Evolutionary conservation across 2,797 vertebrate genomes (phyloP), one percentile per base, ranked within the genome.

Genomic region (Siniperca undulata): DNA sequence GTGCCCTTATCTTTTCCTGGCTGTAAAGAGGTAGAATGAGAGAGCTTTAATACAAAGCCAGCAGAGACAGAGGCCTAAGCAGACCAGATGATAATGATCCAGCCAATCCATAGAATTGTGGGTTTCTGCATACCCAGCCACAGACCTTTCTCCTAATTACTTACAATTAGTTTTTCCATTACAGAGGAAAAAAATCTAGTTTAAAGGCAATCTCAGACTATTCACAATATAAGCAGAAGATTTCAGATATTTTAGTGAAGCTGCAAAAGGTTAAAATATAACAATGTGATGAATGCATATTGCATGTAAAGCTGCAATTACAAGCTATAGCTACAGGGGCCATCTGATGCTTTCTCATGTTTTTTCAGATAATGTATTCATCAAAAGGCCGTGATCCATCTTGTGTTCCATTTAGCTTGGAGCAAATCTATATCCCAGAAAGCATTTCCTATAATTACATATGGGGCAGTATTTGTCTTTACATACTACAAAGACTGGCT

Each of bases 381-480:
- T 82, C 75, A 88, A 69, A 89, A 88, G 70, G 62, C 83, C 74
- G 68, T 42, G 38, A 93, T 94, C 85, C 84, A 89, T 93, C 89
- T 84, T 87, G 58, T 73, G 73, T 83, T 86, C 76, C 75, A 81
- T 92, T 90, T 90, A 76, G 89, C 91, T 89, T 59, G 62, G 61
- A 92, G 92, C 87, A 56, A 91, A 93, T 92, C 86, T 78, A 87
- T 89, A 85, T 93, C 89, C 88, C 90, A 84, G 90, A 78, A 90
- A 86, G 87, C 81, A 82, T 88, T 88, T 78, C 74, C 79, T 74
- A 81, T 94, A 93, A 93, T 94, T 93, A 94, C 82, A 91, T 74
- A 79, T 65, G 72, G 75, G 42, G 70, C 50, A 53, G 82, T 83
- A 89, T 91, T 92, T 73, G 88, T 93, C 72, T 88, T 88, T 89